Percentiles rank a stretch among this genome's conserved stretches.
These are phyloP conservation scores for Bubo blakistoni DNA, from an alignment of 2,113 vertebrate genomes.

Conservation along the genomic window DNA sequence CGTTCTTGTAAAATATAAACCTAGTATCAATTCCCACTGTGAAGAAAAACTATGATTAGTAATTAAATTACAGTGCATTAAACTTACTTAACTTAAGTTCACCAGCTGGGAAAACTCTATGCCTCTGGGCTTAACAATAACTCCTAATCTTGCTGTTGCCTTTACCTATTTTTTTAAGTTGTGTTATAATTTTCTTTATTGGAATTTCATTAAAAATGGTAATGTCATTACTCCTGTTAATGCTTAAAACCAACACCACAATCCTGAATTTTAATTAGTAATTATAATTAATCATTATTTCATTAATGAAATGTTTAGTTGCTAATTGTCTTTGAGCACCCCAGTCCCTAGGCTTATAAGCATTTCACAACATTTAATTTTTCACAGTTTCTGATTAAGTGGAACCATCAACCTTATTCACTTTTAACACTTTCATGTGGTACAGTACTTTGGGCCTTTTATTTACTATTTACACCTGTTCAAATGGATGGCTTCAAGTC, in stretches of 20 bases:
- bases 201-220: constrained; percentile 81
- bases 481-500: neutral
- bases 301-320: constrained; percentile 83
- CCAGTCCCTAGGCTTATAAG: constrained; percentile 73
- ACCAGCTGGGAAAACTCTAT: constrained; percentile 72
- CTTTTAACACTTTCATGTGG: constrained; percentile 35
- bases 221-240: constrained; percentile 77
- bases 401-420: constrained; percentile 43
- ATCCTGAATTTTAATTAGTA: constrained; percentile 85
- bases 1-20: constrained; percentile 63
- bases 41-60: constrained; percentile 70
- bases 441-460: neutral
- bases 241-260: constrained; percentile 79
- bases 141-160: constrained; percentile 66
- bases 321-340: constrained; percentile 81
- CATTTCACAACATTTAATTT: constrained; percentile 71
- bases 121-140: constrained; percentile 75
- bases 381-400: constrained; percentile 53
- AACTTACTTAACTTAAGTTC: constrained; percentile 79
- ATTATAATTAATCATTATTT: constrained; percentile 86
- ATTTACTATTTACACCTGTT: neutral
- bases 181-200: constrained; percentile 70
- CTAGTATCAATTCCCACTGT: constrained; percentile 65
- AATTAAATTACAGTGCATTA: constrained; percentile 83
- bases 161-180: constrained; percentile 61